Conservation (phyloP, 1,140 invertebrate genomes). For the Stegodyphus dumicola region DNA sequence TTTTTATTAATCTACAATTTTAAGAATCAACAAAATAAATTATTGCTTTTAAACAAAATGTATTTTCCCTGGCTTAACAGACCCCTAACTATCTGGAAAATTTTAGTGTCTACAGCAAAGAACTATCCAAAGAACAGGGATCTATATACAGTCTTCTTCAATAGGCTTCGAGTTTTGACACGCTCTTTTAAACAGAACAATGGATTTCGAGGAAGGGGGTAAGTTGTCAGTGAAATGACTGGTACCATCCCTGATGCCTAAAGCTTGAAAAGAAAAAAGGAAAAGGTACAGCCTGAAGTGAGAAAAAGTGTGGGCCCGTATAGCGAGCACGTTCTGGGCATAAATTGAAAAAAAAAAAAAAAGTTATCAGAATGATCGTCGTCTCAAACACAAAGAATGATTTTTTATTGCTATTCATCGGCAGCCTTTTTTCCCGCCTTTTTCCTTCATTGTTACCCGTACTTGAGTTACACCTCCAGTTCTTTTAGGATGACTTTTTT, state of each 20-base stretch:
- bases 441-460: background rate
- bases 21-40: no score
- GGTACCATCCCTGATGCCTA: background rate
- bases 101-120: background rate
- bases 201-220: background rate
- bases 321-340: background rate
- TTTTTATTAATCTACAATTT: no score
- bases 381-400: background rate
- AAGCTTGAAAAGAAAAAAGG: background rate
- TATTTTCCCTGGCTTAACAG: no score
- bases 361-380: background rate
- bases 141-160: background rate
- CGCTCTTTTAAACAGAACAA: background rate
- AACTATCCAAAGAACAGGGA: no score
- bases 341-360: background rate
- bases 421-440: background rate
- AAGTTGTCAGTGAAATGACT: background rate
- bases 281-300: background rate
- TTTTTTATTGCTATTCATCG: background rate
- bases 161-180: slow-evolving; percentile 7
- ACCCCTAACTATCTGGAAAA: no score
- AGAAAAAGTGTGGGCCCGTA: background rate
- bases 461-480: background rate
- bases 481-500: background rate
- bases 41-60: no score